A percentile compares a stretch with the other conserved stretches of the same genome.
Evolutionary conservation across 2,113 vertebrate genomes (phyloP).

Genomic region (Hemibagrus wyckioides): DNA sequence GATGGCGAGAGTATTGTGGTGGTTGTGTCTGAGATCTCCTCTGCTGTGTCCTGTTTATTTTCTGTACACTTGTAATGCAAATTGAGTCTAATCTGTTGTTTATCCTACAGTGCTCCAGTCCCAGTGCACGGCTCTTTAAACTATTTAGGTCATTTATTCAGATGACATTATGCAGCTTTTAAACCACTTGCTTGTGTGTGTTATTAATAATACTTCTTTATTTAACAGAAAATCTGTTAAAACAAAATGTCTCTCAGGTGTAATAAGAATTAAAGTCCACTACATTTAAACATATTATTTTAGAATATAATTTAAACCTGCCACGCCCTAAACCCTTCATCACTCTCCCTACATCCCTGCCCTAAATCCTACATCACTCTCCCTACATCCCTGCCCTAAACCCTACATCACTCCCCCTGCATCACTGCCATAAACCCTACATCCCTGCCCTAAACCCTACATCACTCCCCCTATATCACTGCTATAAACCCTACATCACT

Average conservation of each 20-base stretch:
- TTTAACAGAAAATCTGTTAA: background rate
- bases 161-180: slow-evolving; percentile 9
- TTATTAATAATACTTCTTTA: background rate
- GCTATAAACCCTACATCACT: background rate
- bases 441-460: background rate
- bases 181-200: background rate
- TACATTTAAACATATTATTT: background rate
- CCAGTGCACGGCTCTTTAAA: background rate
- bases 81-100: slow-evolving; percentile 20
- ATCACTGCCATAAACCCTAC: background rate
- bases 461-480: background rate
- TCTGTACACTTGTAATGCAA: background rate
- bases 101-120: background rate
- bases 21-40: background rate
- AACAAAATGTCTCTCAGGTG: background rate
- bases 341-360: no score
- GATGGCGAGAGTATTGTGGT: background rate
- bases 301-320: background rate
- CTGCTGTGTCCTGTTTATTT: background rate
- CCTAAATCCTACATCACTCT: background rate
- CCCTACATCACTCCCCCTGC: background rate
- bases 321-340: no score
- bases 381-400: background rate
- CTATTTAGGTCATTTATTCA: slow-evolving; percentile 14
- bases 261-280: background rate